A percentile compares a stretch with the other conserved stretches of the same genome.
phyloP scores from a whole-genome alignment of 2,888 invertebrate species.

The Erynnis tages region DNA sequence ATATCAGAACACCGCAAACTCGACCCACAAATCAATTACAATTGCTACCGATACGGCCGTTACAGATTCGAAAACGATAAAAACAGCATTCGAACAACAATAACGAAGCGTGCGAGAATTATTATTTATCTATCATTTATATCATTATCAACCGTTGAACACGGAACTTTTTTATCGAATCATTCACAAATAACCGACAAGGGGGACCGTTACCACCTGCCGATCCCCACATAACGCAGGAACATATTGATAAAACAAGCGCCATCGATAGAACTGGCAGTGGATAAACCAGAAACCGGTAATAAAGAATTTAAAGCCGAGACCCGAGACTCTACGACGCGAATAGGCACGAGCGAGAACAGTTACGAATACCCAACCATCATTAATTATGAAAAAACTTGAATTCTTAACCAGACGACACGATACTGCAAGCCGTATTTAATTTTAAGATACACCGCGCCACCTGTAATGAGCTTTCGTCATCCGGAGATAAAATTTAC shows the following conservation, averaged over 20 bases:
- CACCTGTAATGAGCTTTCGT: slow-evolving; percentile 29
- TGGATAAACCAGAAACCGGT: slow-evolving; percentile 32
- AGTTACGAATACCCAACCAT: slow-evolving; percentile 48
- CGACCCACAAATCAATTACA: neutral
- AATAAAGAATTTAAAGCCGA: slow-evolving; percentile 29
- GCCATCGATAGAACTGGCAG: slow-evolving; percentile 10
- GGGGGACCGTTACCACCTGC: slow-evolving; percentile 74
- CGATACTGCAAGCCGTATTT: neutral
- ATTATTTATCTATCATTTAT: too few relatives aligned
- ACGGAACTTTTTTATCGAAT: slow-evolving; percentile 62
- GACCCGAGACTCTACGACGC: slow-evolving; percentile 9
- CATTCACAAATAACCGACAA: slow-evolving; percentile 74
- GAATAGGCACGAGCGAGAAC: slow-evolving; percentile 11
- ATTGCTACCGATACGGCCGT: slow-evolving; percentile 11
- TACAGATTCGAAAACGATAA: slow-evolving; percentile 33
- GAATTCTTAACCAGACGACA: neutral
- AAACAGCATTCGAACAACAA: slow-evolving; percentile 40
- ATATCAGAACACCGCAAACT: neutral
- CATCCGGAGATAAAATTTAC: slow-evolving; percentile 25
- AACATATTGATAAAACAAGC: slow-evolving; percentile 6
- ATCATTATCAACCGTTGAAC: slow-evolving; percentile 53
- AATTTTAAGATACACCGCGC: neutral
- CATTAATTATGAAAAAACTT: slow-evolving; percentile 54
- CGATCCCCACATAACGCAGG: slow-evolving; percentile 23
- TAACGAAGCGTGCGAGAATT: slow-evolving; percentile 48